A percentile compares a stretch with the other conserved stretches of the same genome.
phyloP scores from a whole-genome alignment of 2,888 invertebrate species.

The Stenodema calcarata region DNA sequence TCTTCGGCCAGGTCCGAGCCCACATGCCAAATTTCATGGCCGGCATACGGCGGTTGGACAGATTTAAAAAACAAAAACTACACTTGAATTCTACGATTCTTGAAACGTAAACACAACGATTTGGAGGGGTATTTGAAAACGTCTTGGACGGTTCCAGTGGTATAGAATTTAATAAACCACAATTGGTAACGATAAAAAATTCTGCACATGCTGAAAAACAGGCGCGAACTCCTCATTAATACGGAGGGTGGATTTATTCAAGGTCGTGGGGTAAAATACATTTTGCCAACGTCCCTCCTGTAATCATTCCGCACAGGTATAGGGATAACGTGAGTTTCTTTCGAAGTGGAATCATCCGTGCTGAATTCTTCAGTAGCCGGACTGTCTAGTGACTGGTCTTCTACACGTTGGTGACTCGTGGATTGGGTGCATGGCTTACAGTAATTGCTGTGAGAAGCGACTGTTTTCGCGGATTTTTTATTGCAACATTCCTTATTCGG shows the following conservation, averaged over 20 bases:
- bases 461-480: not conserved
- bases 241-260: not conserved
- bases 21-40: too few species aligned
- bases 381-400: not conserved
- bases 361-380: not conserved
- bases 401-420: not conserved
- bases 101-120: too few species aligned
- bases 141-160: not conserved
- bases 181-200: too few species aligned
- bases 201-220: too few species aligned
- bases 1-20: too few species aligned
- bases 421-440: not conserved
- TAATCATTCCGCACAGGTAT: slow-evolving; percentile 11
- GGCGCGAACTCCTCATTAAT: too few species aligned
- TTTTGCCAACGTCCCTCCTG: slow-evolving; percentile 24
- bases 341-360: not conserved
- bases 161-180: too few species aligned
- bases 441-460: not conserved
- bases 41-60: too few species aligned
- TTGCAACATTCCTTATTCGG: not conserved
- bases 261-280: slow-evolving; percentile 27
- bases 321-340: slow-evolving; percentile 19
- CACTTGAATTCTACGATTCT: too few species aligned
- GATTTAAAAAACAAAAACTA: too few species aligned
- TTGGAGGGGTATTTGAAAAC: too few species aligned